Base-by-base conservation (phyloP, 2,113 vertebrate species). In the Urocynchramus pylzowi region DNA sequence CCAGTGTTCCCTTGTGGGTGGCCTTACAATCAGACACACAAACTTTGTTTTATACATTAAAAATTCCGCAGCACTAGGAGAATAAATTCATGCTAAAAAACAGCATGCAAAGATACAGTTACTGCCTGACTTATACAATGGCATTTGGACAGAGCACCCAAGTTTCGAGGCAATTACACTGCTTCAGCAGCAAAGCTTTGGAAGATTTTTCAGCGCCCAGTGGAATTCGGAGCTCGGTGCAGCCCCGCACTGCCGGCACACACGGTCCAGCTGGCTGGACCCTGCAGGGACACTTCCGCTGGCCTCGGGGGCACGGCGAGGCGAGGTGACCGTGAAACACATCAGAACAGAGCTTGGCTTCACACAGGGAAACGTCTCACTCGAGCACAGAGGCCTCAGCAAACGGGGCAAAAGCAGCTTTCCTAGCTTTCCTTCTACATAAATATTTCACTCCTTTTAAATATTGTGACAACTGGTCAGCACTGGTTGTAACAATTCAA, bases 221-320 rank as follows among this genome's bases (percentile, higher is more conserved):
- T 22, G 59, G 59, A 59, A 50, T 19, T 47, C 7, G 1, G 85
- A 39, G 16, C 63, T 65, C 27, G 3, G 84, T 1, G 0, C 52
- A 63, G 78, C 64, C 47, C 26, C 20, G 65, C 22, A 1, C 8
- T 37, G 6, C 26, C 1, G 6, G 68, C 45, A 44, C 33, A 13
- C 1, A 0, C 0, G 8, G 13, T 28, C 26, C 52, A n/a, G 67
- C 54, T 53, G 81, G 69, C 64, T 13, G 41, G 16, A 3, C 19
- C 45, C 16, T 7, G 27, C 56, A 37, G 44, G 28, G 16, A 28
- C 6, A 0, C 24, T 74, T 41, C 80, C 1, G 1, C 57, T 23
- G 83, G 23, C 59, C 42, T 7, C 1, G 0, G 26, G n/a, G 49
- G 16, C 61, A 45, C 0, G 0, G 15, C 0, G 3, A 45, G 90